Evolutionary conservation across 2,888 invertebrate species (phyloP), one percentile per base, ranked within the genome.

Genomic region (Sicus ferrugineus): DNA sequence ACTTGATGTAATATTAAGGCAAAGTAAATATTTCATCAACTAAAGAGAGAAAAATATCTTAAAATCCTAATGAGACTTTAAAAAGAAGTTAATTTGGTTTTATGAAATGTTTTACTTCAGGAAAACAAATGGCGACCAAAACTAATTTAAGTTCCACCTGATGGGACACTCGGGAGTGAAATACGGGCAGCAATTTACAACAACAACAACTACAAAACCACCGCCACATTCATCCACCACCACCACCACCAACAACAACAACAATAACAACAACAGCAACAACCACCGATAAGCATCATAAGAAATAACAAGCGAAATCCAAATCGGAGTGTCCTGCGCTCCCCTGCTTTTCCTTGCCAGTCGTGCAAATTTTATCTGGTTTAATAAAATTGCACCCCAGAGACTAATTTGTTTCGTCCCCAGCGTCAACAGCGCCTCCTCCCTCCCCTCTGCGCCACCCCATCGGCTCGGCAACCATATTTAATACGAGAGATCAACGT

Each of bases 341-440:
- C 34, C 9, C 30, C 67, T 54, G 74, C 74, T 75, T 7, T 3
- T n/a, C 71, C n/a, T 16, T 11, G 16, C 38, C n/a, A 68, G 61
- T 42, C 19, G 34, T 82, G 82, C 84, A 80, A 83, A 81, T 81
- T 82, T 80, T 78, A 78, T 82, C 82, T 83, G 83, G 83, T 83
- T 83, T 83, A 84, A 83, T 83, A 79, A 83, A 81, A 83, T 84
- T 78, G 78, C 78, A 80, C 83, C 81, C 83, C 81, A 75, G 84
- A 79, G 84, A 80, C 80, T 81, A 83, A 84, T 82, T 84, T 83
- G 81, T 80, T 4, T 56, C 56, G 3, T 64, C 52, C 38, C 42
- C 11, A 38, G 38, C 38, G 59, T 23, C 38, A n/a, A 34, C 23
- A 56, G n/a, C 52, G 21, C 26, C 56, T 9, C 26, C 26, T 7